A percentile compares a stretch with the other conserved stretches of the same genome.
Conservation (phyloP, 2,113 vertebrate genomes). For the Jacana jacana region DNA sequence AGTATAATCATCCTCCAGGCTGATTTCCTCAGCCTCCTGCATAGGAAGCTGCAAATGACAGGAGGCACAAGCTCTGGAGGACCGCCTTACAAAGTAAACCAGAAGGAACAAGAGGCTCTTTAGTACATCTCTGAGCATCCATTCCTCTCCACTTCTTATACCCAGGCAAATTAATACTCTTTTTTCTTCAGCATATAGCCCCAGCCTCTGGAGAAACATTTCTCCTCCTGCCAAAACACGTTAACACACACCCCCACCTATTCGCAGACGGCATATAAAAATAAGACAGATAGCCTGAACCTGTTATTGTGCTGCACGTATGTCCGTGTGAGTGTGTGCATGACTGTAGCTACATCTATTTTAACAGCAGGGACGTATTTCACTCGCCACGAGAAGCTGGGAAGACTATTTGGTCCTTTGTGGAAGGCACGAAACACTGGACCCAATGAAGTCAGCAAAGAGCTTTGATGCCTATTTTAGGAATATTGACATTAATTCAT, state of each 20-base stretch:
- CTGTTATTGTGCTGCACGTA: background rate
- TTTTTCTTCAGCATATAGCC: background rate
- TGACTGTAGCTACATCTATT: background rate
- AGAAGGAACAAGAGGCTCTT: background rate
- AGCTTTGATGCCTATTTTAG: background rate
- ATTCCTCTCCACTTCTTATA: background rate
- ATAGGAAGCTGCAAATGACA: background rate
- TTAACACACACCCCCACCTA: slow-evolving; percentile 52
- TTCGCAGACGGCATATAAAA: background rate
- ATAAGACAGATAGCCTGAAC: background rate
- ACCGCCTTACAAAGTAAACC: background rate
- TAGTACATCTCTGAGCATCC: background rate
- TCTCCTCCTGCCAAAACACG: slow-evolving; percentile 27
- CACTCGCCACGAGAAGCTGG: background rate
- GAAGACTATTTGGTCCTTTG: background rate
- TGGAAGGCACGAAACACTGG: background rate
- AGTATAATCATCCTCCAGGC: background rate
- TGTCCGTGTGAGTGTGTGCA: background rate
- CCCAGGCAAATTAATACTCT: slow-evolving; percentile 37
- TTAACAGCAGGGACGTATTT: background rate
- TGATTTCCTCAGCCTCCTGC: background rate
- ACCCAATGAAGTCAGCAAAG: background rate
- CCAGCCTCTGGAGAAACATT: slow-evolving; percentile 22
- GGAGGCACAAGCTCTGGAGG: background rate
- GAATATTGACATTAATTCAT: background rate